phyloP scores from a whole-genome alignment of 1,140 invertebrate genomes.

The Drosophila navojoa region DNA sequence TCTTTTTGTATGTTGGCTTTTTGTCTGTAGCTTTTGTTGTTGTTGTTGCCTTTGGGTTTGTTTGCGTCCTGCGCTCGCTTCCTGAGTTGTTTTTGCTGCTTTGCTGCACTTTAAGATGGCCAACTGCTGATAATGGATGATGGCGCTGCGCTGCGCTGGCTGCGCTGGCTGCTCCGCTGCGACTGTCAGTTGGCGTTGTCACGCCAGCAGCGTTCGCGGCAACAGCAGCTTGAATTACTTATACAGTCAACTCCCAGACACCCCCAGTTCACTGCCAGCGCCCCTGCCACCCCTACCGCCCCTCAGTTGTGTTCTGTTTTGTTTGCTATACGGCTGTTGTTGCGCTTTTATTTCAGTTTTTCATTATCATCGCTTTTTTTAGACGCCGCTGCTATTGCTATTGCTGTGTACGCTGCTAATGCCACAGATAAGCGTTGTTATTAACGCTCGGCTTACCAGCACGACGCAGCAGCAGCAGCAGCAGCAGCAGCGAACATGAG shows the following conservation, averaged over 20 bases:
- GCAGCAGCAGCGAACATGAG: constrained; percentile 48
- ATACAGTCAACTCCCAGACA: constrained; percentile 38
- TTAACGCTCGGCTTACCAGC: constrained; percentile 82
- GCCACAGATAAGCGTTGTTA: constrained; percentile 82
- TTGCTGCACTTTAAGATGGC: constrained; percentile 77
- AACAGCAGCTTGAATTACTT: constrained; percentile 75
- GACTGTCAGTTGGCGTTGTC: constrained; percentile 81
- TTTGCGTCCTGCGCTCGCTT: constrained; percentile 25
- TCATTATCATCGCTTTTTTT: constrained; percentile 72
- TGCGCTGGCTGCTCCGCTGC: constrained; percentile 56
- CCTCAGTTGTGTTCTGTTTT: constrained; percentile 33
- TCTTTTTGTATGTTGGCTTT: constrained; percentile 21
- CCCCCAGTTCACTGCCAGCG: background rate
- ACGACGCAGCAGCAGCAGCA: constrained; percentile 50
- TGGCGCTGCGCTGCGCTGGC: constrained; percentile 69
- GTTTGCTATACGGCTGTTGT: constrained; percentile 59
- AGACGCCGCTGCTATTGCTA: constrained; percentile 18
- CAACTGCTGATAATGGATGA: constrained; percentile 83
- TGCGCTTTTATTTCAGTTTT: constrained; percentile 82
- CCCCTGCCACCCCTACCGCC: background rate
- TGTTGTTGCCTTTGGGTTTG: constrained; percentile 37
- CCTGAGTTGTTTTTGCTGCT: constrained; percentile 49
- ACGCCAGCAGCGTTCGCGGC: constrained; percentile 62
- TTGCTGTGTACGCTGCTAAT: constrained; percentile 76
- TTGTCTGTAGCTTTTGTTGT: background rate